Conservation (phyloP, 2,113 vertebrate species). For the Sisor rabdophorus region DNA sequence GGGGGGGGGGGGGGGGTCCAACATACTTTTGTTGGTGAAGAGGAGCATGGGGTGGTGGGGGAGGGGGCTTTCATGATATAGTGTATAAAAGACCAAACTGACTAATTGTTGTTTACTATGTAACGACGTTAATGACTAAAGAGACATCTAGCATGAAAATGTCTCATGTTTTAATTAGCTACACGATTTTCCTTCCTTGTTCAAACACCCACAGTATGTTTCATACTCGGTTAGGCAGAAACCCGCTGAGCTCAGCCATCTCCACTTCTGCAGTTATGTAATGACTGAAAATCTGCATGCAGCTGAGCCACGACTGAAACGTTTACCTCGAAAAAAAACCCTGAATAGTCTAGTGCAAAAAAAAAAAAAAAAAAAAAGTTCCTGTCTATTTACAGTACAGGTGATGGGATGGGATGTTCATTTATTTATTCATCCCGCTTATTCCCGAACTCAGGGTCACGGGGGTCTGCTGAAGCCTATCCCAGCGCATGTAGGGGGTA, state of each 20-base stretch:
- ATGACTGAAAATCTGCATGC: slow-evolving; percentile 48
- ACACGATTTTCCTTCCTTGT: slow-evolving; percentile 28
- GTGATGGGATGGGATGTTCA: no score
- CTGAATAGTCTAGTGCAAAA: neutral
- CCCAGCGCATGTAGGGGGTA: no score
- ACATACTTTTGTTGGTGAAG: neutral
- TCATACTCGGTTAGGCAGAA: slow-evolving; percentile 22
- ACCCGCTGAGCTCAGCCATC: slow-evolving; percentile 31
- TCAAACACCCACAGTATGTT: slow-evolving; percentile 36
- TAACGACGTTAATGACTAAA: no score
- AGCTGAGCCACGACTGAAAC: slow-evolving; percentile 1
- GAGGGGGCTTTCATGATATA: neutral
- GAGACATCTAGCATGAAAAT: neutral
- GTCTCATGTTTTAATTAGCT: neutral
- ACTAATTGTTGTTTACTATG: neutral
- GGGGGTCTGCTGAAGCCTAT: no score
- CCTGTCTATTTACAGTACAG: neutral
- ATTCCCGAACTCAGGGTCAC: no score
- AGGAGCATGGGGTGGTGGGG: neutral
- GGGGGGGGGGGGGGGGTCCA: no score
- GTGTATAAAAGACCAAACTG: neutral
- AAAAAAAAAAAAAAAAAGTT: no score
- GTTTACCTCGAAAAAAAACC: neutral
- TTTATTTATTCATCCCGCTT: no score
- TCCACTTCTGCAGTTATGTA: slow-evolving; percentile 55